phyloP scores from a whole-genome alignment of 2,797 vertebrate species.

The Sebastes variabilis region DNA sequence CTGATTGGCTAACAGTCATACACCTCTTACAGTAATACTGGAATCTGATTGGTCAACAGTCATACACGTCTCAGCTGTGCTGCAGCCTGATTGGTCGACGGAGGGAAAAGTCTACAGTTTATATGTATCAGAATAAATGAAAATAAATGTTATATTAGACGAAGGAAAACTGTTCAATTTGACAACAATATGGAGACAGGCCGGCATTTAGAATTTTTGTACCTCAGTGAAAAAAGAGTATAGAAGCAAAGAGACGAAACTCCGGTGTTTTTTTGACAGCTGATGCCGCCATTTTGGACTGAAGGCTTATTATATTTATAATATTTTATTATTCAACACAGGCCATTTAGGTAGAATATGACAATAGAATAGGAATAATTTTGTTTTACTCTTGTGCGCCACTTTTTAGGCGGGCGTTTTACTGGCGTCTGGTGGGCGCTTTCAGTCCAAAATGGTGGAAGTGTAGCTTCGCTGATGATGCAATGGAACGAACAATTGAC shows the following conservation, averaged over 20 bases:
- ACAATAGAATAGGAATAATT: too few species aligned
- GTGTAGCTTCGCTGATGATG: too few species aligned
- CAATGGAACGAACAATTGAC: too few species aligned
- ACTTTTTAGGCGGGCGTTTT: too few species aligned
- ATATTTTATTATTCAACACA: too few species aligned
- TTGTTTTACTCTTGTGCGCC: too few species aligned
- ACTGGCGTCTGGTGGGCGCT: fast-evolving
- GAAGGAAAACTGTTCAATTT: neutral
- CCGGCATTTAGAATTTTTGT: neutral
- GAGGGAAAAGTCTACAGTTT: constrained; percentile 21
- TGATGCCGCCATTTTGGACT: too few species aligned
- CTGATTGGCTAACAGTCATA: constrained; percentile 54
- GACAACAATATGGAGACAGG: neutral
- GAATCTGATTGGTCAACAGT: constrained; percentile 50
- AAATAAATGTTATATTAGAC: neutral
- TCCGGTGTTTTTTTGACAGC: too few species aligned
- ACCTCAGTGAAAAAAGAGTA: neutral
- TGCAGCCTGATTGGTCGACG: constrained; percentile 32
- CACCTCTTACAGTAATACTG: constrained; percentile 4
- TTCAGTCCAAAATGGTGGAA: too few species aligned
- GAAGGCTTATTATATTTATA: too few species aligned
- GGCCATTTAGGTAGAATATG: too few species aligned
- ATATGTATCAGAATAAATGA: neutral
- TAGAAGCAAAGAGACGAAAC: too few species aligned
- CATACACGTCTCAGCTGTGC: constrained; percentile 16